A percentile compares a stretch with the other conserved stretches of the same genome.
Conservation (phyloP, 2,797 vertebrate species). For the Falco columbarius region DNA sequence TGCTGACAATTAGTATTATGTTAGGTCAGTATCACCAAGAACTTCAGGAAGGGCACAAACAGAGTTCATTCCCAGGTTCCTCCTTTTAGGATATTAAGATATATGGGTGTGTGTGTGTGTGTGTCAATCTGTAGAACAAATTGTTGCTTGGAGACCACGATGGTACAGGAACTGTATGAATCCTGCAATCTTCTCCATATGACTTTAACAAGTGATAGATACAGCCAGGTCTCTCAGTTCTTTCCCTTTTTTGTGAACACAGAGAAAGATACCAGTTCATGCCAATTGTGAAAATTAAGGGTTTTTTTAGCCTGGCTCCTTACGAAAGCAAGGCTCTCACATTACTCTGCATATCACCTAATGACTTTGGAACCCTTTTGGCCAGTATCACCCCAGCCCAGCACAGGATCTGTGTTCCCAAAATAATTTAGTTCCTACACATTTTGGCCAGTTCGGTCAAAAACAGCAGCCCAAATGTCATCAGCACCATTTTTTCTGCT, state of each 20-base stretch:
- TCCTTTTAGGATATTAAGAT: neutral
- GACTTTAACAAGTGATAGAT: neutral
- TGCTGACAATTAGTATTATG: neutral
- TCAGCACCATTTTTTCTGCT: neutral
- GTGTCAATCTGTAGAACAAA: neutral
- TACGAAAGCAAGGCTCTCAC: neutral
- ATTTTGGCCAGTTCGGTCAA: neutral
- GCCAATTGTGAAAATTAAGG: neutral
- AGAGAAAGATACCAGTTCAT: neutral
- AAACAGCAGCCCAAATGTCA: neutral
- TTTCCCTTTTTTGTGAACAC: neutral
- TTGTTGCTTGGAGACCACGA: neutral
- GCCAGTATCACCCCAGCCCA: neutral
- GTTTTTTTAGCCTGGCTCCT: neutral
- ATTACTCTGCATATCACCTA: neutral
- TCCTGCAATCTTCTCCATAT: neutral
- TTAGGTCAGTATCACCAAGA: neutral
- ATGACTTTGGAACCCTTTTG: neutral
- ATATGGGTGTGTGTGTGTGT: rapidly evolving
- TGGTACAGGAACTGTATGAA: neutral
- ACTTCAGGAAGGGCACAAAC: neutral
- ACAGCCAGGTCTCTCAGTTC: neutral
- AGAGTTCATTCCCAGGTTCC: neutral
- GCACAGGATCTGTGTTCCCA: neutral
- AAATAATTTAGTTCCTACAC: neutral